A percentile compares a stretch with the other conserved stretches of the same genome.
phyloP scores from a whole-genome alignment of 2,888 invertebrate genomes.

The Pachymerium ferrugineum region DNA sequence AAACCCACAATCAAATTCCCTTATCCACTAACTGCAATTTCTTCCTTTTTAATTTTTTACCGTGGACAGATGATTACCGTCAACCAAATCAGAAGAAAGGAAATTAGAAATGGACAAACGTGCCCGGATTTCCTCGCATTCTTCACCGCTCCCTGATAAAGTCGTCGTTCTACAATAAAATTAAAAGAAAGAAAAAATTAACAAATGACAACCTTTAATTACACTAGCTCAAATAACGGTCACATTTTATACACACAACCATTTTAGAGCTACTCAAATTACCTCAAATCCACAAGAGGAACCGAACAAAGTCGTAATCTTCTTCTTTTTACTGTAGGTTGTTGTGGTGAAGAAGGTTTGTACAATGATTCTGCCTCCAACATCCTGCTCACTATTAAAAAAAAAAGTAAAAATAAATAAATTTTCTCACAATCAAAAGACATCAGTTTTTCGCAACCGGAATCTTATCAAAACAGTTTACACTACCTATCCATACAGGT shows the following conservation, averaged over 20 bases:
- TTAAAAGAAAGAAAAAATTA: background rate
- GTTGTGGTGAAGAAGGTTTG: constrained; percentile 36
- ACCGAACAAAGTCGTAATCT: constrained; percentile 35
- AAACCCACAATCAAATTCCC: too few relatives aligned
- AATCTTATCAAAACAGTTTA: too few relatives aligned
- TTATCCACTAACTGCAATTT: background rate
- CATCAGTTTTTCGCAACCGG: too few relatives aligned
- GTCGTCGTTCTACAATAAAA: constrained; percentile 11
- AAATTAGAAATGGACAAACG: constrained; percentile 2
- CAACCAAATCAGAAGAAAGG: background rate
- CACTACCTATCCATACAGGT: too few relatives aligned
- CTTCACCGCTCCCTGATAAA: background rate
- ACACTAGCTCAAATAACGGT: background rate
- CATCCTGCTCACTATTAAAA: constrained; percentile 35
- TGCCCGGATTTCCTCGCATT: constrained; percentile 29
- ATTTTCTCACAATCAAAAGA: too few relatives aligned
- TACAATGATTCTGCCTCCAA: constrained; percentile 36
- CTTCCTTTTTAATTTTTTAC: background rate
- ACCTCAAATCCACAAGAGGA: constrained; percentile 36
- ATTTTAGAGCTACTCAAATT: background rate
- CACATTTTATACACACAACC: too few relatives aligned
- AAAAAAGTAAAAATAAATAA: background rate
- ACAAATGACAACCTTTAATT: background rate
- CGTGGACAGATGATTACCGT: constrained; percentile 9
- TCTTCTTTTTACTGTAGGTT: constrained; percentile 35